phyloP scores from a whole-genome alignment of 2,113 vertebrate species.

The Phalacrocorax carbo region DNA sequence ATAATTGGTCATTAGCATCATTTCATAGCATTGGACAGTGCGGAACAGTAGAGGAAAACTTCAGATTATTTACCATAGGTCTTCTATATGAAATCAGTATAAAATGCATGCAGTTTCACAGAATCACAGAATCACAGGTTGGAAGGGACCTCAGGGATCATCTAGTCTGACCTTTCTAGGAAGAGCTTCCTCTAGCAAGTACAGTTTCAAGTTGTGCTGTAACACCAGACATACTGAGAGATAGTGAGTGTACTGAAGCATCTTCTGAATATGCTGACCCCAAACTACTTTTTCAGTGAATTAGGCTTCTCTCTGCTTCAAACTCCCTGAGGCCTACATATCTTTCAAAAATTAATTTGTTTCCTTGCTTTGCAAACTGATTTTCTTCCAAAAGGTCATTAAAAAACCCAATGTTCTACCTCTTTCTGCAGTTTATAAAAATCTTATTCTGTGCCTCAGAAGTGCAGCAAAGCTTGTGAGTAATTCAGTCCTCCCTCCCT shows the following conservation, averaged over 20 bases:
- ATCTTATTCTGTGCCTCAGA: not conserved
- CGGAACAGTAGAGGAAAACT: not conserved
- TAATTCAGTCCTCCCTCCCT: conserved; percentile 10
- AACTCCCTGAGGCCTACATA: not conserved
- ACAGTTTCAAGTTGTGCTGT: not conserved
- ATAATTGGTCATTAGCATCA: not conserved
- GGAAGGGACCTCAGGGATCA: no score
- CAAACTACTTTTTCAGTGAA: not conserved
- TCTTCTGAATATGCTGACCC: not conserved
- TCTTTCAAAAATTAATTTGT: conserved; percentile 23
- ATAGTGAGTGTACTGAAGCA: not conserved
- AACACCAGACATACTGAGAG: not conserved
- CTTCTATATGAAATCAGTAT: not conserved
- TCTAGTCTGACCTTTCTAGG: no score
- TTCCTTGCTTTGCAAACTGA: conserved; percentile 29
- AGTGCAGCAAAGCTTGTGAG: conserved; percentile 31
- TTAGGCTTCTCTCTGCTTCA: conserved; percentile 11
- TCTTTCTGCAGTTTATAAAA: conserved; percentile 3
- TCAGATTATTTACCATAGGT: not conserved
- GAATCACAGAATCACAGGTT: no score
- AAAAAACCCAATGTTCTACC: conserved; percentile 20
- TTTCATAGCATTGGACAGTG: not conserved
- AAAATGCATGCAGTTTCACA: not conserved
- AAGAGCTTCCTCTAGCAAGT: not conserved
- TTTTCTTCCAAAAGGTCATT: conserved; percentile 38